Evolutionary conservation across 2,113 vertebrate species (phyloP), one percentile per base, ranked within the genome.

Genomic region (Pipra filicauda): DNA sequence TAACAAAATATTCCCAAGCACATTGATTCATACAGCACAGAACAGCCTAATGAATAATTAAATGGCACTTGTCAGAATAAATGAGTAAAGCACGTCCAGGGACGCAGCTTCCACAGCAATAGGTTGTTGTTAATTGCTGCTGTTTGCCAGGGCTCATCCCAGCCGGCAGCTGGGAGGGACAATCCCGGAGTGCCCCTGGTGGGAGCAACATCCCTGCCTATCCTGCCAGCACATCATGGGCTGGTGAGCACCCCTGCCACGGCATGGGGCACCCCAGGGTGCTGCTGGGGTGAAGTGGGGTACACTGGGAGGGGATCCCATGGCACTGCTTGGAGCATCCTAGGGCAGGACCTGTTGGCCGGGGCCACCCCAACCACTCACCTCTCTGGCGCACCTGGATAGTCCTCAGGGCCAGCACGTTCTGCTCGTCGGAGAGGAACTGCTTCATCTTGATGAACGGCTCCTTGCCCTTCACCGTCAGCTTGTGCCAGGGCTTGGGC

Each of bases 371-470:
- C 88, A 91, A 94, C 96, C 85, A 96, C 99, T 98, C 97, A 99
- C 99, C 99, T 99, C 99, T 98, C 98, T 99, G 99, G 79, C 99
- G 99, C 98, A 99, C 99, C 97, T 99, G 99, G 97, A 99, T 99
- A 89, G 99, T 99, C 97, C 99, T 97, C 51, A 99, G 98, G 11
- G 99, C 99, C 96, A 99, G 97, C 94, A 99, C 99, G 55, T 99
- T 99, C 98, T 99, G 99, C 74, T 99, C 99, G 1, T 99, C 99
- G 0, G 99, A 99, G 58, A 99, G 98, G 97, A 99, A 99, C 98
- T 99, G 99, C 98, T 99, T 99, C 99, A 99, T 99, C 97, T 99
- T 99, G 97, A 99, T 98, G 96, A 99, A 99, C 5, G 99, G 99
- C 92, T 99, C 99, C 97, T 99, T 99, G 87, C 99, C 99, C 96